These are phyloP conservation scores for Liasis olivaceus DNA, from an alignment of 2,797 vertebrate species.

Conservation along the genomic window DNA sequence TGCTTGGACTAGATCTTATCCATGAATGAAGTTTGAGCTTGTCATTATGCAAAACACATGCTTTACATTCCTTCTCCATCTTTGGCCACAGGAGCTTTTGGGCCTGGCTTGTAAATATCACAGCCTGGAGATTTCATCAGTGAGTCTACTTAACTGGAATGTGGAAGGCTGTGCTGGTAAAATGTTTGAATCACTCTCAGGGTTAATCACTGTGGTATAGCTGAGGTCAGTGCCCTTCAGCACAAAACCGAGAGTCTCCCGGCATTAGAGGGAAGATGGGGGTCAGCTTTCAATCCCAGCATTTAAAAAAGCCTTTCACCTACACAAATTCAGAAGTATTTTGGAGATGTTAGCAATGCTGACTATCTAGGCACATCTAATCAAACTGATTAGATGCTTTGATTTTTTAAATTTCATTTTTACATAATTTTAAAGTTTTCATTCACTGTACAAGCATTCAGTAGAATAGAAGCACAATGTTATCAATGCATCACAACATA, in stretches of 20 bases:
- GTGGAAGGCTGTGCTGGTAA: not conserved
- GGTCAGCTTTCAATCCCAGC: not conserved
- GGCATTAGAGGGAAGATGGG: not conserved
- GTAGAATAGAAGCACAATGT: not conserved
- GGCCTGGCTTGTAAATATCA: not conserved
- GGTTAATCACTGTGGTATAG: not conserved
- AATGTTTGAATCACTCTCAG: not conserved
- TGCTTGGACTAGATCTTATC: conserved; percentile 7
- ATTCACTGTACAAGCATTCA: not conserved
- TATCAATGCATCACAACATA: not conserved
- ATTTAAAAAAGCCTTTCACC: not conserved
- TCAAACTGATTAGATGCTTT: not conserved
- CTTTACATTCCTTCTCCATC: conserved; percentile 36
- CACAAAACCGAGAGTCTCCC: not conserved
- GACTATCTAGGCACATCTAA: not conserved
- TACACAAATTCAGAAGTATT: not conserved
- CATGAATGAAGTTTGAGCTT: not conserved
- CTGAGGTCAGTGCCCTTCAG: not conserved
- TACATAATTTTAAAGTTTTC: not conserved
- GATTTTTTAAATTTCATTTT: not conserved
- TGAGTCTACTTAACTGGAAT: not conserved
- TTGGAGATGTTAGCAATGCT: not conserved
- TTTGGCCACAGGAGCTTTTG: conserved; percentile 50
- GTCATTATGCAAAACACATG: conserved; percentile 17
- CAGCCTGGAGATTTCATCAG: not conserved